Conservation (phyloP, 1,140 invertebrate genomes). For the Lutraria rhynchaena region DNA sequence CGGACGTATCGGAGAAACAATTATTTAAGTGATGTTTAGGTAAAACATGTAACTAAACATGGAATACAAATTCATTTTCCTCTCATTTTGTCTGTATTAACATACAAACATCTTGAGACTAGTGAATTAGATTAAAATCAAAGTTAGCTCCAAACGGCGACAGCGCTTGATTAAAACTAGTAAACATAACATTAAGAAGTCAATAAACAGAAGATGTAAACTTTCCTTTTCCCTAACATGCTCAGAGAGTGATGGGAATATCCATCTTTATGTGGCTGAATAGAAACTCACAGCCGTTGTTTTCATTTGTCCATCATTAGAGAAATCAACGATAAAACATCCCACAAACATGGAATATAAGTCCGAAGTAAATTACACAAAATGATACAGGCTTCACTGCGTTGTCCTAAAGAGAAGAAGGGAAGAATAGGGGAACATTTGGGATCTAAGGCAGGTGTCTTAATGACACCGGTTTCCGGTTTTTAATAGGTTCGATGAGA, state of each 20-base stretch:
- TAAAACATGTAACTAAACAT: slow-evolving; percentile 50
- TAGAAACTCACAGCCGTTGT: too few relatives aligned
- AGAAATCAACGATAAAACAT: too few relatives aligned
- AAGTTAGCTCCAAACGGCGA: slow-evolving; percentile 42
- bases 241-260: background rate
- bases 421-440: too few relatives aligned
- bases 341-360: too few relatives aligned
- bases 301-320: too few relatives aligned
- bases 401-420: too few relatives aligned
- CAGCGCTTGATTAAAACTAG: slow-evolving; percentile 27
- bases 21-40: slow-evolving; percentile 60
- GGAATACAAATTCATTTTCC: slow-evolving; percentile 44
- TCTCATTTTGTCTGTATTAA: slow-evolving; percentile 44
- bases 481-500: too few relatives aligned
- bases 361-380: too few relatives aligned
- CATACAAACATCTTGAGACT: slow-evolving; percentile 53
- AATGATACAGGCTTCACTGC: too few relatives aligned
- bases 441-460: too few relatives aligned
- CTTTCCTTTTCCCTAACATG: slow-evolving; percentile 27
- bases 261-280: too few relatives aligned
- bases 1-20: slow-evolving; percentile 23
- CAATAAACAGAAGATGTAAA: slow-evolving; percentile 43
- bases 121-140: slow-evolving; percentile 56
- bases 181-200: slow-evolving; percentile 56
- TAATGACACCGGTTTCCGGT: too few relatives aligned